These are phyloP conservation scores for Notothenia rossii DNA, from an alignment of 2,113 vertebrate genomes.

Conservation along the genomic window DNA sequence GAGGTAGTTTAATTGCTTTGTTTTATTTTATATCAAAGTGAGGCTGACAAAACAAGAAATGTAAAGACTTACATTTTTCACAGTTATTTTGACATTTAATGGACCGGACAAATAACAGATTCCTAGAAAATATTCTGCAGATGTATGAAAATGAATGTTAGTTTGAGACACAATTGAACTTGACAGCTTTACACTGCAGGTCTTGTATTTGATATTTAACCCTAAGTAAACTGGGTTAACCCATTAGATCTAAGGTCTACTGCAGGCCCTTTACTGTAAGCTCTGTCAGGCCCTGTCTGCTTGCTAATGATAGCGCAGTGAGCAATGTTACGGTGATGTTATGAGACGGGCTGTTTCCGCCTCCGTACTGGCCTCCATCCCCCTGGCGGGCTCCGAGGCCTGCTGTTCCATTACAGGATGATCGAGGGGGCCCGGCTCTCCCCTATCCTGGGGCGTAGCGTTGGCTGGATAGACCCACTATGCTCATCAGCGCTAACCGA, in stretches of 20 bases:
- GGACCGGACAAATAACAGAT: too few relatives aligned
- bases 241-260: constrained; percentile 31
- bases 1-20: too few relatives aligned
- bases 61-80: too few relatives aligned
- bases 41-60: too few relatives aligned
- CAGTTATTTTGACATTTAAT: too few relatives aligned
- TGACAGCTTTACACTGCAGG: constrained; percentile 44
- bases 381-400: constrained; percentile 54
- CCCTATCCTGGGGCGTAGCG: constrained; percentile 56
- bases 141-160: too few relatives aligned
- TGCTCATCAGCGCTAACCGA: constrained; percentile 78
- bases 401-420: constrained; percentile 75
- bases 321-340: constrained; percentile 57
- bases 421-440: constrained; percentile 66
- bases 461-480: constrained; percentile 72
- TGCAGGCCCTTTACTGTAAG: constrained; percentile 51
- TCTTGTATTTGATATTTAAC: constrained; percentile 49
- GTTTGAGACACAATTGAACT: constrained; percentile 12
- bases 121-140: too few relatives aligned
- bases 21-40: too few relatives aligned
- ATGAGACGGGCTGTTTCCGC: constrained; percentile 54
- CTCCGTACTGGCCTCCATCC: constrained; percentile 51
- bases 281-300: constrained; percentile 47
- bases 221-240: constrained; percentile 38
- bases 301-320: constrained; percentile 60